Percentiles rank a stretch among this genome's conserved stretches.
Conservation (phyloP, 1,140 invertebrate genomes). For the Drosophila suzukii region DNA sequence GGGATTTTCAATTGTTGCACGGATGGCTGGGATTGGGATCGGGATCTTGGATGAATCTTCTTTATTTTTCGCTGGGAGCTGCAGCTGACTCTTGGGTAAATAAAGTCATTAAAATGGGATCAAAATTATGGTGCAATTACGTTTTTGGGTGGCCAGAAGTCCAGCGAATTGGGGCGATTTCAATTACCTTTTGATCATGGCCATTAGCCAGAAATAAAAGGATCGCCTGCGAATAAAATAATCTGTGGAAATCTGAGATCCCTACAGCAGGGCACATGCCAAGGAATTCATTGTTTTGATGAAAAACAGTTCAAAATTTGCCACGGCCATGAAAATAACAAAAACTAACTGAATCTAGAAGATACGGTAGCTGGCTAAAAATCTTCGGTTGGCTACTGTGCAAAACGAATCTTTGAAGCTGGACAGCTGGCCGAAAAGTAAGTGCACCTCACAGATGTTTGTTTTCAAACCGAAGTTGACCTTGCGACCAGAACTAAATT, state of each 20-base stretch:
- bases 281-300: conserved; percentile 15
- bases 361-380: conserved; percentile 49
- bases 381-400: conserved; percentile 30
- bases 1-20: conserved; percentile 45
- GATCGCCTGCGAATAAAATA: conserved; percentile 26
- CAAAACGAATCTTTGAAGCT: conserved; percentile 30
- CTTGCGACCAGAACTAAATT: conserved; percentile 75
- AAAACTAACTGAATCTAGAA: neutral
- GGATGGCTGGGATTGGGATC: neutral
- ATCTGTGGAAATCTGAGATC: conserved; percentile 21
- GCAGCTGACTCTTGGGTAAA: conserved; percentile 43
- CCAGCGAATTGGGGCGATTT: conserved; percentile 45
- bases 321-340: conserved; percentile 43
- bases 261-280: conserved; percentile 36
- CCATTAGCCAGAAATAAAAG: conserved; percentile 40
- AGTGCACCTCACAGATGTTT: conserved; percentile 31
- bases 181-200: conserved; percentile 66
- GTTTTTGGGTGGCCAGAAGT: conserved; percentile 70
- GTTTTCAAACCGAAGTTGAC: conserved; percentile 47
- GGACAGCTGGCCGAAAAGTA: conserved; percentile 30
- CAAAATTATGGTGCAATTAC: conserved; percentile 79
- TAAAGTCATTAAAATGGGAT: conserved; percentile 83
- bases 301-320: conserved; percentile 36
- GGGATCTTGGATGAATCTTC: conserved; percentile 6
- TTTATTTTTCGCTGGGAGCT: neutral